These are phyloP conservation scores for Diadegma fenestrale DNA, from an alignment of 2,888 invertebrate genomes.

Conservation along the genomic window DNA sequence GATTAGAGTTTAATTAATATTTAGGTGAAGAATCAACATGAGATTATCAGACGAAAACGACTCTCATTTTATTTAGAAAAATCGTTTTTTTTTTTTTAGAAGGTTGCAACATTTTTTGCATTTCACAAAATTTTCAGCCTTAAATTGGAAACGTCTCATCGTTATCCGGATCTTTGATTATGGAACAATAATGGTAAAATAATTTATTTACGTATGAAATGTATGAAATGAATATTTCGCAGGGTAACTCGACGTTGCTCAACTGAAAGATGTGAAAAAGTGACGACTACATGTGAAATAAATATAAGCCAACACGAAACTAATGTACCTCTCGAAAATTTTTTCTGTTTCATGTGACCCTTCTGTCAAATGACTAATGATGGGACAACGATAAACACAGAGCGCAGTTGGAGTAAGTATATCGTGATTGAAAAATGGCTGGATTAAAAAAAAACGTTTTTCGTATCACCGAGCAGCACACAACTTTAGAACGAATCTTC, in stretches of 20 bases:
- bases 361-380: conserved; percentile 67
- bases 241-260: conserved; percentile 34
- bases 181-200: background rate
- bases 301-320: conserved; percentile 36
- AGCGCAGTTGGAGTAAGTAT: conserved; percentile 85
- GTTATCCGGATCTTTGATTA: background rate
- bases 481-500: conserved; percentile 56
- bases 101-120: too few species aligned
- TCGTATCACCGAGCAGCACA: conserved; percentile 61
- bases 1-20: background rate
- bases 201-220: background rate
- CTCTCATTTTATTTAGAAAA: background rate
- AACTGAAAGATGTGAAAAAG: conserved; percentile 33
- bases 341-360: conserved; percentile 80
- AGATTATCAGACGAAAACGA: too few species aligned
- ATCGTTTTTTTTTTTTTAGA: background rate
- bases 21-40: too few species aligned
- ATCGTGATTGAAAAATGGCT: conserved; percentile 61
- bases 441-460: conserved; percentile 51
- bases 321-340: conserved; percentile 65
- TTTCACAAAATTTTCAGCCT: too few species aligned
- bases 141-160: too few species aligned
- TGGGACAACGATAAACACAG: conserved; percentile 75
- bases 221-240: conserved; percentile 23
- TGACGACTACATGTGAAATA: conserved; percentile 49